Percentiles rank a stretch among this genome's conserved stretches.
phyloP scores from a whole-genome alignment of 1,140 invertebrate species.

The Oryctes rhinoceros region DNA sequence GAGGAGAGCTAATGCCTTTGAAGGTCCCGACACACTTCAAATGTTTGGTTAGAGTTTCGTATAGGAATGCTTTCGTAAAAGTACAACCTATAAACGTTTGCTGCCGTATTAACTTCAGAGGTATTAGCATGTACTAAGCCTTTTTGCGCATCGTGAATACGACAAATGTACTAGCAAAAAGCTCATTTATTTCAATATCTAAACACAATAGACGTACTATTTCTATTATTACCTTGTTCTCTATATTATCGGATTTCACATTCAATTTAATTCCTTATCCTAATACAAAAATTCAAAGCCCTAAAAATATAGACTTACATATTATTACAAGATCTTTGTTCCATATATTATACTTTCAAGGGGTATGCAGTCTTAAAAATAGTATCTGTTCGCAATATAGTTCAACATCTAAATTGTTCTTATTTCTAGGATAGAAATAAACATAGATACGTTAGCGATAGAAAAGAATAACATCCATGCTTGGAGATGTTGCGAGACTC shows the following conservation, averaged over 20 bases:
- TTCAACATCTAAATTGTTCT: constrained; percentile 39
- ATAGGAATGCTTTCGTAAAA: too few species aligned
- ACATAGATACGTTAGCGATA: not conserved
- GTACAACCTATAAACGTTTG: too few species aligned
- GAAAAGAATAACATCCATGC: not conserved
- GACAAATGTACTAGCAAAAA: too few species aligned
- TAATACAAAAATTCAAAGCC: constrained; percentile 36
- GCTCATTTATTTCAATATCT: too few species aligned
- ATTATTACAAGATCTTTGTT: constrained; percentile 7
- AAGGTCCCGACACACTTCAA: too few species aligned
- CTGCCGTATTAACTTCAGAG: too few species aligned
- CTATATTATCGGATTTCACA: not conserved
- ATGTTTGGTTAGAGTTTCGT: too few species aligned
- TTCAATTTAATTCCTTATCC: not conserved
- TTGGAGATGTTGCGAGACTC: constrained; percentile 1
- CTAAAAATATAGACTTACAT: constrained; percentile 27
- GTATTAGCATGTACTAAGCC: too few species aligned
- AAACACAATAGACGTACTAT: too few species aligned
- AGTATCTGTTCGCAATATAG: constrained; percentile 39
- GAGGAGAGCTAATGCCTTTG: too few species aligned
- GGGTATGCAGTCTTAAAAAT: constrained; percentile 25
- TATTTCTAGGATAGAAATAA: not conserved
- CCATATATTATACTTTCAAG: not conserved
- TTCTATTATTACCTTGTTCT: too few species aligned
- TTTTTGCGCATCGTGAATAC: too few species aligned